Base-by-base conservation (phyloP, 2,113 vertebrate species). In the Anarhynchus alexandrinus region DNA sequence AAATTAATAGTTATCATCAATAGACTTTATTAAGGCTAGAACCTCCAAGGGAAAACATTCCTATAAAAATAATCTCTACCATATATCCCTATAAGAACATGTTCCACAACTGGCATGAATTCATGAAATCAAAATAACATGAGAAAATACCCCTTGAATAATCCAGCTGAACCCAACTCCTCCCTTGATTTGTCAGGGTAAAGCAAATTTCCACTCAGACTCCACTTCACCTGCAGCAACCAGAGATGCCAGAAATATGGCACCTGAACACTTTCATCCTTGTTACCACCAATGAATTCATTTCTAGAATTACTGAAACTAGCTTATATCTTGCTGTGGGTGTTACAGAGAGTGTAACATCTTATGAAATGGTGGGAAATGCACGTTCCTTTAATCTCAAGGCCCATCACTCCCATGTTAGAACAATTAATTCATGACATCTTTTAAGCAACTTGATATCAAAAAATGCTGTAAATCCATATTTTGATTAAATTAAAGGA, bases 171-270 rank as follows among this genome's bases (percentile, higher is more conserved):
- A 94, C 27, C 10, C 29, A 65, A 65, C 17, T 69, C 45, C 51
- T 91, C 54, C 54, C 58, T 73, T 58, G 27, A 49, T 55, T 80
- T 61, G 26, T 62, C 27, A 64, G n/a, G 43, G 76, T 58, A 86
- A 86, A 93, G 32, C 20, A 89, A 74, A 97, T 91, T 91, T 76
- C 89, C 81, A 80, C 66, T 27, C 73, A 93, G 81, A 85, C 13
- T 59, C 57, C 70, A 77, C 51, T 61, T 93, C 70, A 82, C 32
- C 36, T 54, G 51, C 52, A 80, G 81, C 38, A 57, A 32, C 29
- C 34, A 21, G n/a, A 57, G 40, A 80, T 14, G 42, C 65, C 86
- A 93, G 65, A 95, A 93, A 88, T 51, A 54, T 3, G 6, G 78
- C 66, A 82, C 54, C 51, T 40, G 58, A 58, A 84, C 22, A 36